Base-by-base conservation (phyloP, 2,797 vertebrate genomes). In the Bradypodion pumilum region DNA sequence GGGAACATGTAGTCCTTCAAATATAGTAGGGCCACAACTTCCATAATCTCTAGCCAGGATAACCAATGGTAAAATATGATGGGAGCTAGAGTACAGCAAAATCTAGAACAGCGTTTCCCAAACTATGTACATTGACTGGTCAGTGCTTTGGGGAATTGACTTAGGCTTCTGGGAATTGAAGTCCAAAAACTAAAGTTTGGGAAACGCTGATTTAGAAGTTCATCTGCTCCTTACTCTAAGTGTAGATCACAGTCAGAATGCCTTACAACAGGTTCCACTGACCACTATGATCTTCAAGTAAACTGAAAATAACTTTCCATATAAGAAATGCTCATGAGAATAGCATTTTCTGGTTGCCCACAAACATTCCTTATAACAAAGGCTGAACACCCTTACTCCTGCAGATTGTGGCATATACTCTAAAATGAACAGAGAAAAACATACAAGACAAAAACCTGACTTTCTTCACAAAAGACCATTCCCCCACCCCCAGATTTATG, bases 391-490 rank as follows among this genome's bases (percentile, higher is more conserved):
- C 49, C 49, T 40, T 66, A 78, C 60, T 46, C 1, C 13, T 82
- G 70, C 0, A 59, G 49, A 76, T 66, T 16, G 76, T 12, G 10
- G 29, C 4, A 7, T 4, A 42, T 70, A 12, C 40, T 25, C 35
- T 60, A 70, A 83, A 19, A 60, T 75, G 62, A 76, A 87, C 89
- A 70, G 66, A 84, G 66, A 2, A 0, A 83, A 32, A 84, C 76
- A 80, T 84, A 81, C 76, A 80, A 82, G 35, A 44, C 6, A 66
- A 82, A n/a, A 60, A 0, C 21, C 62, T 82, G 44, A 49, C n/a
- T 0, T 7, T 68, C 49, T 60, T 85, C 87, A 82, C 42, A 84
- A 82, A 84, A 91, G 27, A 27, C 49, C 72, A 83, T 49, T 90
- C 52, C 82, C 27, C 10, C 85, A 35, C 82, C 27, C 10, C 85